These are phyloP conservation scores for Drymonia ruficornis DNA, from an alignment of 2,888 invertebrate genomes.

Conservation along the genomic window DNA sequence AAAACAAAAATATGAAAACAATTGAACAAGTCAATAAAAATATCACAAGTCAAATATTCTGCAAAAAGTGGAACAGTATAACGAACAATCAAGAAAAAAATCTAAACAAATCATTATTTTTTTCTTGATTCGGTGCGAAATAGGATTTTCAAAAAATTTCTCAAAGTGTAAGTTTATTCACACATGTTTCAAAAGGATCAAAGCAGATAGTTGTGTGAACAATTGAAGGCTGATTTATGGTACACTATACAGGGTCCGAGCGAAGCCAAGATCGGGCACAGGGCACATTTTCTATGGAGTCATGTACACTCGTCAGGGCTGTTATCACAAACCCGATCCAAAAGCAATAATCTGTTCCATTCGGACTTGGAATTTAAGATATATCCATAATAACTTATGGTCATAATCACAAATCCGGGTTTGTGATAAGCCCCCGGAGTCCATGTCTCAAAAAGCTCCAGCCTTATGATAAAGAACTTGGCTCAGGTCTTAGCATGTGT, in stretches of 20 bases:
- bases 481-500: not conserved
- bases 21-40: slow-evolving; percentile 33
- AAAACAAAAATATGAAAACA: slow-evolving; percentile 41
- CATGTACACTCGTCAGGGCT: no score
- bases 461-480: not conserved
- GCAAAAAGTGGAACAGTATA: slow-evolving; percentile 26
- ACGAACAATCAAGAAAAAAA: slow-evolving; percentile 24
- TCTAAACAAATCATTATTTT: slow-evolving; percentile 16
- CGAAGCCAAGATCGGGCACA: not conserved
- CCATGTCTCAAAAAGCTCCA: not conserved
- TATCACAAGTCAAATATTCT: slow-evolving; percentile 32
- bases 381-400: no score
- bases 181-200: slow-evolving; percentile 10
- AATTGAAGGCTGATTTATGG: slow-evolving; percentile 18
- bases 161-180: slow-evolving; percentile 25
- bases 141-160: slow-evolving; percentile 2
- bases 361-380: no score
- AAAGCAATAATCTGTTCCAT: no score
- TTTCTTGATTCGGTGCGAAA: slow-evolving; percentile 31
- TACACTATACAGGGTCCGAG: not conserved
- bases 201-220: slow-evolving; percentile 22
- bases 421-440: no score
- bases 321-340: no score
- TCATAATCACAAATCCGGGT: no score
- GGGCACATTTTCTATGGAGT: not conserved